Evolutionary conservation across 2,888 invertebrate species (phyloP).

Genomic region (Lepidochrysops patricia): DNA sequence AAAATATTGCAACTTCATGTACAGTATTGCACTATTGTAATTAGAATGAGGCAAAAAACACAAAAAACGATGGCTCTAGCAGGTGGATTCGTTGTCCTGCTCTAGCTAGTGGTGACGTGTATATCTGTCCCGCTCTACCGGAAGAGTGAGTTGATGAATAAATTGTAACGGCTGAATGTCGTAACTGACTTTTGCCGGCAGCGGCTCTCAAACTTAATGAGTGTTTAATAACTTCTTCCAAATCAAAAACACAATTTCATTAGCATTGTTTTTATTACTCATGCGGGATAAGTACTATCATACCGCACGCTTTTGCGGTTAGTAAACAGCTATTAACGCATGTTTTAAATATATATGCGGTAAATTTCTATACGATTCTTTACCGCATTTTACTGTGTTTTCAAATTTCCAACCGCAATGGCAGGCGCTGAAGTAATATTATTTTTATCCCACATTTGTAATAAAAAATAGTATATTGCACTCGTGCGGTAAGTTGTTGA

Average conservation of each 20-base stretch:
- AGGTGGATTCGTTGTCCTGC: constrained; percentile 49
- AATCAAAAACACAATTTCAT: background rate
- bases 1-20: constrained; percentile 18
- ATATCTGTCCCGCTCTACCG: constrained; percentile 43
- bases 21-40: constrained; percentile 54
- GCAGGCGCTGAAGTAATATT: too few species aligned
- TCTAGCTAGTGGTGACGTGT: constrained; percentile 25
- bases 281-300: too few species aligned
- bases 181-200: constrained; percentile 62
- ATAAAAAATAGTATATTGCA: too few species aligned
- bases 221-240: constrained; percentile 6
- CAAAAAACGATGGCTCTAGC: constrained; percentile 45
- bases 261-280: too few species aligned
- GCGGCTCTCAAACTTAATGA: constrained; percentile 41
- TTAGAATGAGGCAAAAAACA: constrained; percentile 44
- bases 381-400: too few species aligned
- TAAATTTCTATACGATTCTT: too few species aligned
- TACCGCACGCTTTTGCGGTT: too few species aligned
- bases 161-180: constrained; percentile 66
- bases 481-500: too few species aligned
- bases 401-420: too few species aligned
- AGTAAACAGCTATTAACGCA: too few species aligned
- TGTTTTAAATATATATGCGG: too few species aligned
- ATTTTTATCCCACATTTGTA: too few species aligned
- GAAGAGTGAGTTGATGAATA: constrained; percentile 53